phyloP scores from a whole-genome alignment of 2,888 invertebrate species.

The Shargacucullia verbasci region DNA sequence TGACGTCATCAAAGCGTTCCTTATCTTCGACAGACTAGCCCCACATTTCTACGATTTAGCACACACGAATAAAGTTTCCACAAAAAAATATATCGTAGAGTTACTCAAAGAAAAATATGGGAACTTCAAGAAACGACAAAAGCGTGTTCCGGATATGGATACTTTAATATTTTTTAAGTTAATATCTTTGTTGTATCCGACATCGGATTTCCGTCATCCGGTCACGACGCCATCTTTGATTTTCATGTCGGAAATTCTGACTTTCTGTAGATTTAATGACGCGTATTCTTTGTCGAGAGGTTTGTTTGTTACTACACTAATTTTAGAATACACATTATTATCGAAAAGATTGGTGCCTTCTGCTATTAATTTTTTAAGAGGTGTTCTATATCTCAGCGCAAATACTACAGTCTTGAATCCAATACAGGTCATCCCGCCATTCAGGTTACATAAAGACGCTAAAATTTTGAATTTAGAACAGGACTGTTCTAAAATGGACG shows the following conservation, averaged over 20 bases:
- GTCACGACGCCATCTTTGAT: conserved; percentile 95
- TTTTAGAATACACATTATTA: conserved; percentile 93
- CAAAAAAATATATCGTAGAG: conserved; percentile 91
- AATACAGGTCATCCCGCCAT: conserved; percentile 91
- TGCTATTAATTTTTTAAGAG: conserved; percentile 93
- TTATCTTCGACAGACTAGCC: conserved; percentile 88
- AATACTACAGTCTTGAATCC: conserved; percentile 90
- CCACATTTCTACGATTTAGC: conserved; percentile 91
- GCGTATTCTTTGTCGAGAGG: conserved; percentile 93
- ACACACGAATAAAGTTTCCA: conserved; percentile 91
- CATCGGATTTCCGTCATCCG: conserved; percentile 96
- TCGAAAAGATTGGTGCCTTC: conserved; percentile 95
- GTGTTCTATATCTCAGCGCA: conserved; percentile 92
- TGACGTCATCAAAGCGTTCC: conserved; percentile 87
- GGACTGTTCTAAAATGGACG: conserved; percentile 79
- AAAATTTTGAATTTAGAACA: conserved; percentile 89
- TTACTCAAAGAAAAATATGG: conserved; percentile 92
- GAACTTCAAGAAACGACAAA: conserved; percentile 89
- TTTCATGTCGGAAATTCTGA: conserved; percentile 95
- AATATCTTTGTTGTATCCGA: conserved; percentile 94
- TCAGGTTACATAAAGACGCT: conserved; percentile 87
- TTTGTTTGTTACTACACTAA: conserved; percentile 92
- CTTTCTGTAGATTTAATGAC: conserved; percentile 90
- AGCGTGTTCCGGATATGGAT: conserved; percentile 90
- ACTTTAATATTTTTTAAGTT: conserved; percentile 95